phyloP scores from a whole-genome alignment of 2,888 invertebrate species.

The Oligia fasciuncula region DNA sequence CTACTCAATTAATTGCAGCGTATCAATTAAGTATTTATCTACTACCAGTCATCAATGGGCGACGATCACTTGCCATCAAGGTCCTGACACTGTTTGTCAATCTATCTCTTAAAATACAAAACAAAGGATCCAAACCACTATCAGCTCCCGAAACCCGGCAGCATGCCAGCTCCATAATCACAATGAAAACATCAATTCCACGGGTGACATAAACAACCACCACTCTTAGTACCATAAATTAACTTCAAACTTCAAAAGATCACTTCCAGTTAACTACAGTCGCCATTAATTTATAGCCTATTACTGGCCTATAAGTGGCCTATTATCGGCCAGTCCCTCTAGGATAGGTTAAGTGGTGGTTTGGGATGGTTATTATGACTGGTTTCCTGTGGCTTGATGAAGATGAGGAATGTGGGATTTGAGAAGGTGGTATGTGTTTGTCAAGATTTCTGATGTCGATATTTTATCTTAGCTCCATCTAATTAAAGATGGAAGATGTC shows the following conservation, averaged over 20 bases:
- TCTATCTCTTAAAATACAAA: background rate
- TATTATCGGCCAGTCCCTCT: conserved; percentile 47
- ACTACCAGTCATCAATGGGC: background rate
- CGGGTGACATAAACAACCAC: conserved; percentile 50
- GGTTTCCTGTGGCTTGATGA: conserved; percentile 19
- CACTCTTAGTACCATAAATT: conserved; percentile 66
- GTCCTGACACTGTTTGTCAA: background rate
- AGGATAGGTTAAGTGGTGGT: conserved; percentile 46
- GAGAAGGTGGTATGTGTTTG: background rate
- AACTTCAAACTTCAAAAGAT: conserved; percentile 78
- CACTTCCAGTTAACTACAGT: conserved; percentile 43
- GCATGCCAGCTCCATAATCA: conserved; percentile 48
- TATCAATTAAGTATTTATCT: background rate
- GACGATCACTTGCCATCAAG: background rate
- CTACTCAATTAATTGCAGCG: background rate
- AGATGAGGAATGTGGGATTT: background rate
- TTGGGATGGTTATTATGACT: conserved; percentile 1
- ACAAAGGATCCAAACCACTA: background rate
- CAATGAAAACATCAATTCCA: conserved; percentile 48
- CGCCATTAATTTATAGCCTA: conserved; percentile 43
- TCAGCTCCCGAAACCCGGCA: conserved; percentile 31
- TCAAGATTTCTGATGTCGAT: background rate
- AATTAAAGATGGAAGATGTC: background rate
- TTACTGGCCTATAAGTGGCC: conserved; percentile 40
- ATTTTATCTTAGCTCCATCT: background rate